These are phyloP conservation scores for Ambastaia sidthimunki DNA, from an alignment of 2,797 vertebrate species.

Conservation along the genomic window DNA sequence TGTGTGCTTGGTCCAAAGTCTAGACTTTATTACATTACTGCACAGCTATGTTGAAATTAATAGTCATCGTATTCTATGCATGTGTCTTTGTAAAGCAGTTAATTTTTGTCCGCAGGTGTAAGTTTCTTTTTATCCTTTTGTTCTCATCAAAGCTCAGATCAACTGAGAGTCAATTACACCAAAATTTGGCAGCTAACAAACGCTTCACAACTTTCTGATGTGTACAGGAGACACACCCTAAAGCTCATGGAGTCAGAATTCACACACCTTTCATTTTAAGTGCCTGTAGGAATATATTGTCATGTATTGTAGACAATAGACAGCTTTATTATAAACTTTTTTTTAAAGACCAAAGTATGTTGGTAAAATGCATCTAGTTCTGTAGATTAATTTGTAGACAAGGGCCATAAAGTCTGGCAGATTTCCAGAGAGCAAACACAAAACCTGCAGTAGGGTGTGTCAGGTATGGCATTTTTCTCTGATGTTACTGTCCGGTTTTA, in stretches of 20 bases:
- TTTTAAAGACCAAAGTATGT: too few relatives aligned
- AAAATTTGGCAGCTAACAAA: slow-evolving; percentile 50
- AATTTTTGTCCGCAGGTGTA: neutral
- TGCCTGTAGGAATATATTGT: slow-evolving; percentile 48
- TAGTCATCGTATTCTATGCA: neutral
- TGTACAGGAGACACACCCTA: slow-evolving; percentile 57
- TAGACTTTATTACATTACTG: slow-evolving; percentile 22
- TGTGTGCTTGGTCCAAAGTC: slow-evolving; percentile 36
- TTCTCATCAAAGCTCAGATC: neutral
- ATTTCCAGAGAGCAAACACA: slow-evolving; percentile 21
- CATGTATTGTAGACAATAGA: slow-evolving; percentile 43
- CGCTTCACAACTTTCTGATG: slow-evolving; percentile 47
- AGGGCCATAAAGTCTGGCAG: slow-evolving; percentile 16
- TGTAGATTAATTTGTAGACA: slow-evolving; percentile 55
- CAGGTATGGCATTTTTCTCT: slow-evolving; percentile 45
- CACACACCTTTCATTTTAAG: slow-evolving; percentile 58
- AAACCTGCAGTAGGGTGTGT: slow-evolving; percentile 66
- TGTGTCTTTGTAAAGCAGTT: neutral
- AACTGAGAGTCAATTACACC: slow-evolving; percentile 14
- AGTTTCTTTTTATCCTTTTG: neutral
- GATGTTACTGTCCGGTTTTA: slow-evolving; percentile 39
- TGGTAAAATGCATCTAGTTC: too few relatives aligned
- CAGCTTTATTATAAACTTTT: neutral
- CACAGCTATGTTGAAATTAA: neutral
- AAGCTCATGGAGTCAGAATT: slow-evolving; percentile 41